Percentiles rank a stretch among this genome's conserved stretches.
These are phyloP conservation scores for Dioctria rufipes DNA, from an alignment of 2,888 invertebrate genomes.

Conservation along the genomic window DNA sequence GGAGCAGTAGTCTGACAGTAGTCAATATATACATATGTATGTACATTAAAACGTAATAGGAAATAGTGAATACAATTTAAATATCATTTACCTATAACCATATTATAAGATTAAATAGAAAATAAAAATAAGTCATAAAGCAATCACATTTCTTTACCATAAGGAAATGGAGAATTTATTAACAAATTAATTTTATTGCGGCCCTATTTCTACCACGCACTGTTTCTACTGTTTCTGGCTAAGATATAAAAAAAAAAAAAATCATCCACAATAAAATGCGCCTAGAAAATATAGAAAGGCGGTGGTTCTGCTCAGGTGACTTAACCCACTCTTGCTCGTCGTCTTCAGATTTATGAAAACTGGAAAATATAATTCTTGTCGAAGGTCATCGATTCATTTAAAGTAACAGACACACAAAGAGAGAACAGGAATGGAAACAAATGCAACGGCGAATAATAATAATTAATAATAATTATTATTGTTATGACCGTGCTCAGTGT, in stretches of 20 bases:
- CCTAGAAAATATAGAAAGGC: slow-evolving; percentile 4
- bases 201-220: neutral
- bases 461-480: slow-evolving; percentile 8
- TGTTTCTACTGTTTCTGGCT: neutral
- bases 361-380: slow-evolving; percentile 15
- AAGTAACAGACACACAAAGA: neutral
- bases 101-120: too few species aligned
- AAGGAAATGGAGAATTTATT: neutral
- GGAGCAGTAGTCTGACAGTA: too few species aligned
- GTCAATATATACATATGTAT: too few species aligned
- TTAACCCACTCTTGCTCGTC: neutral
- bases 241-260: too few species aligned
- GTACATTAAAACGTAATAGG: too few species aligned
- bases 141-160: neutral
- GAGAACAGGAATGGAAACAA: slow-evolving; percentile 19
- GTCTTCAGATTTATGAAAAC: slow-evolving; percentile 8
- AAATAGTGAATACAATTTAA: too few species aligned
- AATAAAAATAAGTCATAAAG: neutral
- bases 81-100: too few species aligned
- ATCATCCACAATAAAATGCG: neutral
- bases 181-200: neutral
- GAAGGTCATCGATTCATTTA: slow-evolving; percentile 24
- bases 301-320: neutral
- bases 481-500: neutral
- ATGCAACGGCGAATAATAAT: neutral